Evolutionary conservation across 1,140 invertebrate species (phyloP), one percentile per base, ranked within the genome.

Genomic region (Caenorhabditis tropicalis): DNA sequence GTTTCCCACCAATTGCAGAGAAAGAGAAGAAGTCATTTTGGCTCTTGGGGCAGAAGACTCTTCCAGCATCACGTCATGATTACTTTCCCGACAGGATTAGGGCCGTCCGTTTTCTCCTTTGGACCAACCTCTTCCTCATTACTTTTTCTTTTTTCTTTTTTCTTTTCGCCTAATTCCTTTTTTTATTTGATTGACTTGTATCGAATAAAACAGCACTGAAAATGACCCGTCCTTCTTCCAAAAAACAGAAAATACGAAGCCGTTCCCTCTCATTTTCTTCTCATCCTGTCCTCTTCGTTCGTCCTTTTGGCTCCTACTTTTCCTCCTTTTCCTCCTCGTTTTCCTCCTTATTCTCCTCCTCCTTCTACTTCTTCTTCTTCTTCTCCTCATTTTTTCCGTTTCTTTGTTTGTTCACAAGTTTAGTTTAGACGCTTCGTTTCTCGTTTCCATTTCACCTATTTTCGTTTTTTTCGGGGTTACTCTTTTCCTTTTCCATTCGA

Each of bases 321-420:
- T 56, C 29, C 29, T 12, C 53, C 24, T 56, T 56, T n/a, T 43
- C 10, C 36, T n/a, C 43, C 36, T 6, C 36, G 16, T 65, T 65
- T 3, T 43, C 2, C 36, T 74, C 36, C 65, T 43, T 43, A 36
- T 43, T n/a, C n/a, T n/a, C n/a, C n/a, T n/a, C n/a, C n/a, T n/a
- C n/a, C n/a, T n/a, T n/a, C n/a, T n/a, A n/a, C n/a, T n/a, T n/a
- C n/a, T n/a, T n/a, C n/a, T n/a, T n/a, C 36, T 31, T 21, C 16
- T 70, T 70, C 12, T 70, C n/a, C 53, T 29, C 27, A 29, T 58
- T 58, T 36, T 36, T 29, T 29, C 9, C 53, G 24, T 58, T 65
- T 19, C 36, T 74, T 74, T 74, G 65, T 74, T 74, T 74, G 65
- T 74, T 74, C 65, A 43, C 65, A 74, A 74, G 65, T 74, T 74